Evolutionary conservation across 2,113 vertebrate genomes (phyloP).

Genomic region (Thymallus thymallus): DNA sequence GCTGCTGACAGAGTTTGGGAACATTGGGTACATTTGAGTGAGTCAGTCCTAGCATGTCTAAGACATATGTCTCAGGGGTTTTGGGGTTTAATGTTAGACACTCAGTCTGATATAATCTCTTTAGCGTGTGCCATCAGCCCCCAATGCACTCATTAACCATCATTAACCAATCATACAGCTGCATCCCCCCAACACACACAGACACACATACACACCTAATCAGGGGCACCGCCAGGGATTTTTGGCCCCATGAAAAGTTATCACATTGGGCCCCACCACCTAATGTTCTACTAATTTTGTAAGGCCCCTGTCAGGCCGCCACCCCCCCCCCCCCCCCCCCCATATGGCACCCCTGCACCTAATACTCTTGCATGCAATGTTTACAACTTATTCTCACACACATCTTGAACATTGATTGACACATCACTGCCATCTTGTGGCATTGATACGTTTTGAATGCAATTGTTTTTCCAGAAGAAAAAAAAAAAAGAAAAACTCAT

Average conservation of each 20-base stretch:
- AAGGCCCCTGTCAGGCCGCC: too few species aligned
- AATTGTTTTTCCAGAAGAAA: not conserved
- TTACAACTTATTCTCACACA: not conserved
- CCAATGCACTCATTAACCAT: slow-evolving; percentile 46
- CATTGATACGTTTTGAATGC: not conserved
- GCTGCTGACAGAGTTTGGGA: too few species aligned
- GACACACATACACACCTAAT: not conserved
- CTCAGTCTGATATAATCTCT: slow-evolving; percentile 45
- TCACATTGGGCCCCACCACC: too few species aligned
- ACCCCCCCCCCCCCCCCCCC: too few species aligned
- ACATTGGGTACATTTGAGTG: too few species aligned
- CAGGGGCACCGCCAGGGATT: too few species aligned
- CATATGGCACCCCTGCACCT: too few species aligned
- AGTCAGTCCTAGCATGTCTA: not conserved
- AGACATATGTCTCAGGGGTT: not conserved
- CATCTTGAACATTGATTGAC: not conserved
- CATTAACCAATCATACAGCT: slow-evolving; percentile 54
- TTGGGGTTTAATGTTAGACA: not conserved
- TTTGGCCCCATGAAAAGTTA: too few species aligned
- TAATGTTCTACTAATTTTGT: too few species aligned
- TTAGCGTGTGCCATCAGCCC: slow-evolving; percentile 42
- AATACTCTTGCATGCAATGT: not conserved
- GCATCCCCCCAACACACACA: slow-evolving; percentile 31
- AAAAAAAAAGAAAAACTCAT: too few species aligned
- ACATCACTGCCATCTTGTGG: slow-evolving; percentile 42